phyloP scores from a whole-genome alignment of 2,888 invertebrate species.

The Subacronicta megacephala region DNA sequence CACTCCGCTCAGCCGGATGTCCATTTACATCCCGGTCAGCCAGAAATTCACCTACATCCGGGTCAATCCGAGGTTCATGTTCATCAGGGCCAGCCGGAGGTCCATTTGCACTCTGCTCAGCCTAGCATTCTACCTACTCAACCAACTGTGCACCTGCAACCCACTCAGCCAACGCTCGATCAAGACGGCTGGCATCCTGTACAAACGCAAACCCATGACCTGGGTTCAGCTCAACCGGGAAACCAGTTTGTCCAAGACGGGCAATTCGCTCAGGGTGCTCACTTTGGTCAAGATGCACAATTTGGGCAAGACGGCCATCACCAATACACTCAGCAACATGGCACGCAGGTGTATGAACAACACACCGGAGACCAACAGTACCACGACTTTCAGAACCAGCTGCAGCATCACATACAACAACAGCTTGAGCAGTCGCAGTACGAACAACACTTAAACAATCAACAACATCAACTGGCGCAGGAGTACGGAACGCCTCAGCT shows the following conservation, averaged over 20 bases:
- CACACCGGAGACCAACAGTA: constrained; percentile 75
- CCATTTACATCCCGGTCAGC: constrained; percentile 48
- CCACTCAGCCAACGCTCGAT: constrained; percentile 68
- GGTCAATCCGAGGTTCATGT: constrained; percentile 42
- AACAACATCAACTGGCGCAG: constrained; percentile 59
- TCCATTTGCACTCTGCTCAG: constrained; percentile 45
- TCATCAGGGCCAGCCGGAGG: constrained; percentile 35
- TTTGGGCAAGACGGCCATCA: constrained; percentile 63
- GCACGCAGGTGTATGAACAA: constrained; percentile 80
- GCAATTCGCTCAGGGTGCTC: constrained; percentile 18
- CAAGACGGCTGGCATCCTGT: constrained; percentile 85
- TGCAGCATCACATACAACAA: constrained; percentile 81
- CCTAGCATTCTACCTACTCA: constrained; percentile 47
- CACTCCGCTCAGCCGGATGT: constrained; percentile 54
- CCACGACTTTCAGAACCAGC: constrained; percentile 76
- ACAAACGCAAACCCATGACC: constrained; percentile 70
- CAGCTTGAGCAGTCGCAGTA: constrained; percentile 79
- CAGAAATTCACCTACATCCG: constrained; percentile 30
- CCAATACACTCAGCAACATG: constrained; percentile 79
- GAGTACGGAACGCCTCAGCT: constrained; percentile 16
- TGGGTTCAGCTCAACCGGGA: constrained; percentile 59
- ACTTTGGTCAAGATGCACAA: constrained; percentile 35
- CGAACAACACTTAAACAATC: constrained; percentile 66
- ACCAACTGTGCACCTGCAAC: constrained; percentile 48
- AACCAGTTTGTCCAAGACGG: constrained; percentile 39